Evolutionary conservation across 2,888 invertebrate species (phyloP), one percentile per base, ranked within the genome.

Genomic region (Drosophila flavopinicola): DNA sequence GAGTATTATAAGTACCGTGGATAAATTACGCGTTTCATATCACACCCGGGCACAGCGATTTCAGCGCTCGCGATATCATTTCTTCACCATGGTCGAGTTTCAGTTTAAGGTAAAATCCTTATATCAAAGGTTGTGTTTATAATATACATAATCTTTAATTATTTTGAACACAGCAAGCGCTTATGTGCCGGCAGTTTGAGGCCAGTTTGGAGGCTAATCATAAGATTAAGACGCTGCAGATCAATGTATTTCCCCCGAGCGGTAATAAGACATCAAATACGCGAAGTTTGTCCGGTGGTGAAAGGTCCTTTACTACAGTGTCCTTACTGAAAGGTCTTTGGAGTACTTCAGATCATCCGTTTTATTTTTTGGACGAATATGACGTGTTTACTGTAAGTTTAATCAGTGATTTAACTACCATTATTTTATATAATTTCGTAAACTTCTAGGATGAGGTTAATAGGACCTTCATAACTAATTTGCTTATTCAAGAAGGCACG

Each of bases 321-420:
- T 96, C 97, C 29, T 96, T 99, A 90, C 94, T 99, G 72, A 94
- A 98, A 91, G 94, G 98, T 25, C 93, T 99, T 27, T 99, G 99
- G 99, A 95, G 96, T 61, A 95, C 95, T 73, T 96, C 97, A 87
- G 95, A 96, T 87, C 94, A 97, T 85, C 99, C 99, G 0, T 98
- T 99, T 92, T 95, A 95, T 92, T 95, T 98, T 90, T 92, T 99
- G 78, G 99, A 99, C 91, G 99, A 99, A 92, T 99, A 98, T 89
- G 98, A 99, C 88, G 98, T 99, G 0, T 99, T 97, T 89, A 98
- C 99, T 96, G 98, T 96, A 88, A 90, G 90, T 59, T 24, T 2
- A 5, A 5, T 1, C 0, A n/a, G 27, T 6, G 0, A 25, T 6
- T 1, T 3, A 3, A 6, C 39, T 10, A n/a, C 2, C 10, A n/a